Conservation (phyloP, 2,888 invertebrate species). For the Metacarcinus magister region DNA sequence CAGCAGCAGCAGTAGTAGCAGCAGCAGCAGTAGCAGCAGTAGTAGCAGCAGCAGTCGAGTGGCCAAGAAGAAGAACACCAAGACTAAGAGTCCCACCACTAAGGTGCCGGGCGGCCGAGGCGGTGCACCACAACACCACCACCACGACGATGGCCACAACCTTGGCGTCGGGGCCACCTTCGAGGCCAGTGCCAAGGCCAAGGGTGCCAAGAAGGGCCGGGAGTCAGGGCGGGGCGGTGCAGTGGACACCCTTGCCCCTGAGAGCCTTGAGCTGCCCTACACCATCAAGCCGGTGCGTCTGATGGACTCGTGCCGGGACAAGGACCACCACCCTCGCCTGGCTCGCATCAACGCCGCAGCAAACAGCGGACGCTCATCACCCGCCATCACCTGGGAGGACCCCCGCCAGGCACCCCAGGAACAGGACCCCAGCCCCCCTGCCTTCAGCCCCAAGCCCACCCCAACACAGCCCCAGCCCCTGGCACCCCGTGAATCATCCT, state of each 20-base stretch:
- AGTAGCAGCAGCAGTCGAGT: not conserved
- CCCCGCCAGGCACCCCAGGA: slow-evolving; percentile 61
- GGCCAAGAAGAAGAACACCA: slow-evolving; percentile 51
- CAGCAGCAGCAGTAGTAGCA: slow-evolving; percentile 65
- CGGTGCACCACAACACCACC: not conserved
- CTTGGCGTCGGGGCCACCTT: slow-evolving; percentile 69
- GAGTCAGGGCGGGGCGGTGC: not conserved
- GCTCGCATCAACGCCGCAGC: slow-evolving; percentile 36
- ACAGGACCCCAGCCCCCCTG: slow-evolving; percentile 60
- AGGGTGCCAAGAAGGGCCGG: slow-evolving; percentile 73
- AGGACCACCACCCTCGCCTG: slow-evolving; percentile 81
- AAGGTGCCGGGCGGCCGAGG: slow-evolving; percentile 40
- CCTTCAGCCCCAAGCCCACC: slow-evolving; percentile 54
- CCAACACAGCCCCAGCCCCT: slow-evolving; percentile 73
- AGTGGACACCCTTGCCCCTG: not conserved
- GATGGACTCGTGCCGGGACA: slow-evolving; percentile 82
- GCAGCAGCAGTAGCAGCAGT: not conserved
- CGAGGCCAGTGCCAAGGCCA: slow-evolving; percentile 76
- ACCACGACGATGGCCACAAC: not conserved
- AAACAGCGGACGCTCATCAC: slow-evolving; percentile 72
- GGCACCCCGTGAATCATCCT: slow-evolving; percentile 80
- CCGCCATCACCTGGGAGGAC: slow-evolving; percentile 72
- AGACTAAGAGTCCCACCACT: slow-evolving; percentile 59
- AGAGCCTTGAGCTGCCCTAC: not conserved
- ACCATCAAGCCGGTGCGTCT: slow-evolving; percentile 78